A percentile compares a stretch with the other conserved stretches of the same genome.
These are phyloP conservation scores for Caenorhabditis drosophilae DNA, from an alignment of 2,888 invertebrate genomes.

Conservation along the genomic window DNA sequence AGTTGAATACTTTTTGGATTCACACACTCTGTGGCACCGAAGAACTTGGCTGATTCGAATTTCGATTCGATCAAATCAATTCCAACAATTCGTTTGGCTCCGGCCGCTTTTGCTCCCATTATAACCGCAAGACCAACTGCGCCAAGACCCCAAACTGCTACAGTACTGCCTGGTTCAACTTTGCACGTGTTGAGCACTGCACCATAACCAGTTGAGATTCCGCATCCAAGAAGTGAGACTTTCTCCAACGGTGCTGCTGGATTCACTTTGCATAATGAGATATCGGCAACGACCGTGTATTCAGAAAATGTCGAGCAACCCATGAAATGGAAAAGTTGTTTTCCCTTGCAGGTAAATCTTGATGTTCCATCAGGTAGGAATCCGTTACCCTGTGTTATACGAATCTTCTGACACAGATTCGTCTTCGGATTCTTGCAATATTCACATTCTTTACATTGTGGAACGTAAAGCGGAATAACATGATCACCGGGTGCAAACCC, in stretches of 20 bases:
- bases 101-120: constrained; percentile 84
- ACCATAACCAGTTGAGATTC: constrained; percentile 92
- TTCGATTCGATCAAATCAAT: constrained; percentile 85
- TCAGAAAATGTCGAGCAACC: constrained; percentile 89
- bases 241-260: constrained; percentile 84
- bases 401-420: constrained; percentile 92
- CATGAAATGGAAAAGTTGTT: constrained; percentile 88
- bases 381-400: constrained; percentile 78
- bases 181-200: constrained; percentile 90
- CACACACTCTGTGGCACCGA: constrained; percentile 91
- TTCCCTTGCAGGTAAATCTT: constrained; percentile 79
- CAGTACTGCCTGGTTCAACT: constrained; percentile 82
- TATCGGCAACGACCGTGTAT: constrained; percentile 91
- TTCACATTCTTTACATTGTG: constrained; percentile 94
- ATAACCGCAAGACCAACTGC: constrained; percentile 90
- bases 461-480: constrained; percentile 94
- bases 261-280: constrained; percentile 88
- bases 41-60: constrained; percentile 78
- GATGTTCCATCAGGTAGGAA: constrained; percentile 89
- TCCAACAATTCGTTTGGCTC: constrained; percentile 85
- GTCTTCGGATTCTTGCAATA: constrained; percentile 94
- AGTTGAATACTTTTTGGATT: constrained; percentile 81
- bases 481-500: constrained; percentile 86
- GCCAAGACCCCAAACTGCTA: constrained; percentile 91
- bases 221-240: constrained; percentile 88